These are phyloP conservation scores for Catostylus mosaicus DNA, from an alignment of 30 jellyfish, hydroid and myxozoan species.

Conservation along the genomic window DNA sequence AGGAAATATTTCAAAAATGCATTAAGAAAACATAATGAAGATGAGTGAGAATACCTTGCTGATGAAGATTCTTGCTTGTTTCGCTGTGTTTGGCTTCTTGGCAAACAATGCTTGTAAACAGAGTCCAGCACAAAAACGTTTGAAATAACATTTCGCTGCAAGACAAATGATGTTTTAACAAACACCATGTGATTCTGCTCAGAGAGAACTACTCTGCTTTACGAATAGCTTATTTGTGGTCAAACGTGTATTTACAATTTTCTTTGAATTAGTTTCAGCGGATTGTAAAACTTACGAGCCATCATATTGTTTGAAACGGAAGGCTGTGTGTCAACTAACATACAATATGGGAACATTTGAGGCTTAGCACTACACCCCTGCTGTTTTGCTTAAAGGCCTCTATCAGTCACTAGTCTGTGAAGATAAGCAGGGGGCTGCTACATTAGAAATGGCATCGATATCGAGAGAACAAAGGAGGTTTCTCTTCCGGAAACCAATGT, in stretches of 20 bases:
- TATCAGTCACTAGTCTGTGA: not conserved
- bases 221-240: slow-evolving; percentile 40
- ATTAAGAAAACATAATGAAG: not conserved
- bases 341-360: slow-evolving; percentile 28
- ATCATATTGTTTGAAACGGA: slow-evolving; percentile 61
- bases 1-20: not conserved
- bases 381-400: not conserved
- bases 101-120: slow-evolving; percentile 19
- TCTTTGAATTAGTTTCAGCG: slow-evolving; percentile 53
- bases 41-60: not conserved
- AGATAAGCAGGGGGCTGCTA: not conserved
- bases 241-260: slow-evolving; percentile 44
- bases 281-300: slow-evolving; percentile 22
- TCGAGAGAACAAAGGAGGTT: not conserved
- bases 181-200: slow-evolving; percentile 1
- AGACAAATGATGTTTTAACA: not conserved
- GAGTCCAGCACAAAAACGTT: not conserved
- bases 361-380: slow-evolving; percentile 45
- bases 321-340: slow-evolving; percentile 39
- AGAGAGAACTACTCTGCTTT: slow-evolving; percentile 11
- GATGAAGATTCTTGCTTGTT: not conserved
- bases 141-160: slow-evolving; percentile 10
- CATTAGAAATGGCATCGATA: not conserved
- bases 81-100: not conserved
- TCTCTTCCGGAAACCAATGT: slow-evolving; percentile 48